phyloP scores from a whole-genome alignment of 2,113 vertebrate genomes.

The Aphyosemion australe region DNA sequence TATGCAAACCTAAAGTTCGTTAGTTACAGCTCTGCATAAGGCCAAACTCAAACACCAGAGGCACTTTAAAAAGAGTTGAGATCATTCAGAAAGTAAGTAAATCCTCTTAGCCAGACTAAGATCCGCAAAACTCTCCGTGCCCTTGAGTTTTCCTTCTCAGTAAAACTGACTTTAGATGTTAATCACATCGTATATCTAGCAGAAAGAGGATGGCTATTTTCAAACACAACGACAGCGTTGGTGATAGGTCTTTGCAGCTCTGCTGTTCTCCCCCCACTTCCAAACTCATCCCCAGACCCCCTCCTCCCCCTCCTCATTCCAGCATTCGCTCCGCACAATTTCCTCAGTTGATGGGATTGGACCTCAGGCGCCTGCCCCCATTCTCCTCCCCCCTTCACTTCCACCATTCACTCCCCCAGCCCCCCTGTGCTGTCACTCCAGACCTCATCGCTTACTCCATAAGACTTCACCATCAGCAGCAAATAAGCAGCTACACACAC shows the following conservation, averaged over 20 bases:
- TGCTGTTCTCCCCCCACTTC: conserved; percentile 18
- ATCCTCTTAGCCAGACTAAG: not conserved
- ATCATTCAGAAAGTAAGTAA: not conserved
- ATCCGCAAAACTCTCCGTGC: not conserved
- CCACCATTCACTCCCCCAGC: conserved; percentile 21
- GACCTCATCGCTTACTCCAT: conserved; percentile 63
- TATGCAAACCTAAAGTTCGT: not conserved
- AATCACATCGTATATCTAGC: not conserved
- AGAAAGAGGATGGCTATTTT: not conserved
- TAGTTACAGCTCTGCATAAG: not conserved
- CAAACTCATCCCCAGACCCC: conserved; percentile 43
- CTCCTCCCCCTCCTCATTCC: conserved; percentile 37
- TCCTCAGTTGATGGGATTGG: conserved; percentile 75
- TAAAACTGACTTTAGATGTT: not conserved
- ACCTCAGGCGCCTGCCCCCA: conserved; percentile 61
- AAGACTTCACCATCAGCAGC: conserved; percentile 53
- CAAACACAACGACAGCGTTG: conserved; percentile 16
- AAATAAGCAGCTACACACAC: conserved; percentile 40
- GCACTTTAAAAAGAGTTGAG: not conserved
- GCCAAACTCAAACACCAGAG: not conserved
- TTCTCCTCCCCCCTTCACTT: conserved; percentile 44
- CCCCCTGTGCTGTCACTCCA: conserved; percentile 50
- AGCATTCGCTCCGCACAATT: conserved; percentile 72
- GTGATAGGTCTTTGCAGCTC: conserved; percentile 37
- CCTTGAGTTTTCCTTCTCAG: not conserved